Base-by-base conservation (phyloP, 2,113 vertebrate species). In the Sinocyclocheilus anshuiensis region DNA sequence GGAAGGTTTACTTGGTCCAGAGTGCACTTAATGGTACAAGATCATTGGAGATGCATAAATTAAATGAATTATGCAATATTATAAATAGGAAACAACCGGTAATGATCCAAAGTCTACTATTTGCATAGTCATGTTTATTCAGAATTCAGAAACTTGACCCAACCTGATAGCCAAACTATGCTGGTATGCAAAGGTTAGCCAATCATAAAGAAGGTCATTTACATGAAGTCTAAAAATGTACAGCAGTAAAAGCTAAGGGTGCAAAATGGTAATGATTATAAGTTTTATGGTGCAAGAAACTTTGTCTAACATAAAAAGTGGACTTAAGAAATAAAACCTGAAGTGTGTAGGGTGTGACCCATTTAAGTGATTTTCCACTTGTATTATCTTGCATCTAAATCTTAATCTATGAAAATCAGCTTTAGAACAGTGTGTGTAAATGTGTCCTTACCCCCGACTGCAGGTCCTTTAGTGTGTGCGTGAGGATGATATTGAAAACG, bases 401-500 rank as follows among this genome's bases (percentile, higher is more conserved):
- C 65, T 55, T 55, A 53, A 71, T 83, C 65, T 48, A 67, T 67
- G 79, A 12, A 67, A 81, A 81, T 48, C 33, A 80, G 24, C 11
- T 48, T 76, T 24, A 36, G 26, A 84, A 86, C 29, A 76, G 20
- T 63, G 29, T 78, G 50, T 75, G 57, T n/a, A 53, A 13, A 53
- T 81, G 71, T 57, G 84, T 33, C 61, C 96, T 95, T 91, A 99
- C 98, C 97, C 96, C 97, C 77, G 98, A 99, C 6, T 96, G 92
- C 42, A 96, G 91, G 72, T 99, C 98, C 12, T 92, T 96, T 9
- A 99, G 94, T 0, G 97, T 99, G 91, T 99, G 98, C 0, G 97
- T 99, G 89, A 99, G 97, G 93, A 96, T 99, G 89, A 99, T 99
- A 91, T 98, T 99, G 95, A 99, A 99, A 89, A 99, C 98, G 0